Base-by-base conservation (phyloP, 2,888 invertebrate species). In the Ochropleura leucogaster region DNA sequence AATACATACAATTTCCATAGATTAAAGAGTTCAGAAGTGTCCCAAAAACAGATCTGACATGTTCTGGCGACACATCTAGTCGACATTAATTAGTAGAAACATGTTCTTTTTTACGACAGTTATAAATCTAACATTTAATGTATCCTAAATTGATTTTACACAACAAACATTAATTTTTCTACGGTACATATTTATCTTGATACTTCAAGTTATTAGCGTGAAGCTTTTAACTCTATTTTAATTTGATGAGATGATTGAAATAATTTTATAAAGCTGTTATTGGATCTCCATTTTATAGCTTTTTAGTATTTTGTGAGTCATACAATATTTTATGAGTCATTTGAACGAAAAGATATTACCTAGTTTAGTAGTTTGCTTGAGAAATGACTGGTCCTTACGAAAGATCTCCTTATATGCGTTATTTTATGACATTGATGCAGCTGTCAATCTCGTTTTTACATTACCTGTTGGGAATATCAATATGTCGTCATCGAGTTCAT, bases 131-230 rank as follows among this genome's bases (percentile, higher is more conserved):
- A 51, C 51, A 55, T 68, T 79, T 80, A 83, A 87, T 87, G 84
- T 78, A 53, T 74, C 75, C 79, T 69, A 87, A 87, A 87, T 87
- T 87, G 83, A 87, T 87, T 85, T 77, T 83, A 85, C 74, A 82
- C 72, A 78, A 77, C 65, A 72, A 77, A 80, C 80, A 78, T 85
- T 80, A 77, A 81, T 78, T 71, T 70, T 71, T 82, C 68, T 76
- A 80, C 44, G 68, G 44, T 68, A 69, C 57, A 67, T 80, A 83
- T 76, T 78, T 77, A 80, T 80, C 71, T 72, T 83, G 51, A 68
- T 66, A 42, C 51, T 1, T 62, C 62, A 14, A 62, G 20, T 73
- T 77, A 68, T 71, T 69, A n/a, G 77, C 76, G 78, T 85, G 68
- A 77, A 78, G 66, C 62, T 66, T 71, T 71, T 64, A 73, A 60